Base-by-base conservation (phyloP, 2,113 vertebrate species). In the Aphyosemion australe region DNA sequence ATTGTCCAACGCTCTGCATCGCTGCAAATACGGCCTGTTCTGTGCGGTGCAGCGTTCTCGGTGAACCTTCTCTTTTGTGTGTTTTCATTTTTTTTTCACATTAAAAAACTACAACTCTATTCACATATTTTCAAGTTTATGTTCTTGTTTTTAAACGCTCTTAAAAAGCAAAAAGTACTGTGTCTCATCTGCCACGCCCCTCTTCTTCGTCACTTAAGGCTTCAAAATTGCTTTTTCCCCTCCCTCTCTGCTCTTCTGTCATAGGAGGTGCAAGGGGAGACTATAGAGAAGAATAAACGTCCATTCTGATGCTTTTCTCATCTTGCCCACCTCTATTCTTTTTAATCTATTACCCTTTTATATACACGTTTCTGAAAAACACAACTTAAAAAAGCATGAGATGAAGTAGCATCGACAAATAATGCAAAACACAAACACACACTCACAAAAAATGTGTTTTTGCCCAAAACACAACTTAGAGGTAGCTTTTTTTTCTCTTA, bases 401-500 rank as follows among this genome's bases (percentile, higher is more conserved):
- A 93, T 93, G 93, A 93, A 90, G 88, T 86, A 58, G 84, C 86
- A 85, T 84, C 72, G 78, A 92, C 87, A 79, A 90, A 90, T 80
- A 92, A 93, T 82, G 88, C 83, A 77, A 91, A 86, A 93, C 68
- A 88, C 72, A 90, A 87, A 86, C 65, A 72, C 65, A 72, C 73
- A 68, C 34, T 8, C 83, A 72, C 41, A 67, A 65, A 67, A 72
- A 77, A 80, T 85, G 79, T 87, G 86, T 82, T 87, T 88, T 87
- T 72, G 59, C 74, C 73, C 74, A 81, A 81, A 74, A 92, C 91
- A 7, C 91, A 95, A 95, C 69, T 89, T 93, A 96, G 96, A 99
- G 97, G 97, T 98, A 99, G 96, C 96, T 98, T 94, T 94, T 87
- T 48, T 10, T n/a, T n/a, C n/a, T n/a, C n/a, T 93, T 88, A 92